Evolutionary conservation across 2,797 vertebrate genomes (phyloP).

Genomic region (Gymnothorax javanicus): DNA sequence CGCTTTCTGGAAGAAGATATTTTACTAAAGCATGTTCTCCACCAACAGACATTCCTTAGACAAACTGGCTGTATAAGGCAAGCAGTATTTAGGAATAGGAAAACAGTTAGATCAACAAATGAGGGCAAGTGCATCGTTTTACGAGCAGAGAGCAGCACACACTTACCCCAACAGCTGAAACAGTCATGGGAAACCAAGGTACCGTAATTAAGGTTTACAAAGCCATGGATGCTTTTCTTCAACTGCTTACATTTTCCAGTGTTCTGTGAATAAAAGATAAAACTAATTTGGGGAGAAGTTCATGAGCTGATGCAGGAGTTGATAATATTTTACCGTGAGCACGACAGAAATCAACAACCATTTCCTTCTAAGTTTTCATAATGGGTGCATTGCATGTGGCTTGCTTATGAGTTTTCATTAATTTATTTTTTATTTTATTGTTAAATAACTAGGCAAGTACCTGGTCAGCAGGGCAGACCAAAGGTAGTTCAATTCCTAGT

Average conservation of each 20-base stretch:
- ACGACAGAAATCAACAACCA: too few species aligned
- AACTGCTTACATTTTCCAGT: background rate
- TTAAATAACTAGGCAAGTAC: too few species aligned
- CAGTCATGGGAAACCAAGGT: background rate
- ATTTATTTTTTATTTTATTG: too few species aligned
- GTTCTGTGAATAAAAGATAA: background rate
- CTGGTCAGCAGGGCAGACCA: too few species aligned
- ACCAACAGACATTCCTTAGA: too few species aligned
- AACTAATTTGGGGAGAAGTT: background rate
- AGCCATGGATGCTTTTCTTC: background rate
- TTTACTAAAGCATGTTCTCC: constrained; percentile 16
- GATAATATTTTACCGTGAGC: too few species aligned
- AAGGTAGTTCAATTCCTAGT: too few species aligned
- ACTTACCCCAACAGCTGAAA: background rate
- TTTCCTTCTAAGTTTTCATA: too few species aligned
- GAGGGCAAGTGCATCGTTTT: background rate
- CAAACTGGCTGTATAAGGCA: background rate
- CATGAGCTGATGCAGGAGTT: background rate
- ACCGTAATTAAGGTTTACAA: background rate
- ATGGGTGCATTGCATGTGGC: too few species aligned
- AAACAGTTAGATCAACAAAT: background rate
- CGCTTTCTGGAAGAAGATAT: constrained; percentile 59
- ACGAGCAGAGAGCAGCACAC: background rate
- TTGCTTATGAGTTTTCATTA: too few species aligned
- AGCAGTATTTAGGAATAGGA: background rate